Conservation (phyloP, 2,113 vertebrate species). For the Apistogramma diplotaenia region DNA sequence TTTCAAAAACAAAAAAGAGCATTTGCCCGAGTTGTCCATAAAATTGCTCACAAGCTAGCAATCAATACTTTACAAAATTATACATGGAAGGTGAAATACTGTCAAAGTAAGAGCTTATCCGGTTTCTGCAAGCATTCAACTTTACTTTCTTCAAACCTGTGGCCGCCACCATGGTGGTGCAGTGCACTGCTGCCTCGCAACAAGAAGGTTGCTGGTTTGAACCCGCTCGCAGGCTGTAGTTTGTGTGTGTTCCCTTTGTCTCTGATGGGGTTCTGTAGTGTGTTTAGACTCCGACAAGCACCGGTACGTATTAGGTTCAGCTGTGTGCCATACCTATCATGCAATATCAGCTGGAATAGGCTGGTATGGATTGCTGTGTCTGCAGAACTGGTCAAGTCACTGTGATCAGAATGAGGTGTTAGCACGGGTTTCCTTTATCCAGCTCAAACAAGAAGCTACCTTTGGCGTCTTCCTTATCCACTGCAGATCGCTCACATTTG, state of each 20-base stretch:
- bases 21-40: accelerated
- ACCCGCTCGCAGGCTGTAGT: background rate
- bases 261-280: background rate
- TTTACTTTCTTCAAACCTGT: background rate
- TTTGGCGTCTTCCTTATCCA: background rate
- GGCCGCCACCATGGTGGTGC: background rate
- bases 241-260: accelerated
- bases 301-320: background rate
- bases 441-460: background rate
- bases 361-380: accelerated
- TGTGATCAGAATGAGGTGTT: background rate
- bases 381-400: background rate
- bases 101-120: background rate
- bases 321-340: background rate
- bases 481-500: background rate
- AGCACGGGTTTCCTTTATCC: background rate
- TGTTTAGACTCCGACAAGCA: background rate
- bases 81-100: background rate
- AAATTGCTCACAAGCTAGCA: background rate
- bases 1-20: background rate
- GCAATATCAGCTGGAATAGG: accelerated
- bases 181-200: background rate
- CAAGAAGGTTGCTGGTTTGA: background rate
- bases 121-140: background rate
- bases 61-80: background rate